Evolutionary conservation across 2,888 invertebrate species (phyloP), one percentile per base, ranked within the genome.

Genomic region (Stramonita haemastoma): DNA sequence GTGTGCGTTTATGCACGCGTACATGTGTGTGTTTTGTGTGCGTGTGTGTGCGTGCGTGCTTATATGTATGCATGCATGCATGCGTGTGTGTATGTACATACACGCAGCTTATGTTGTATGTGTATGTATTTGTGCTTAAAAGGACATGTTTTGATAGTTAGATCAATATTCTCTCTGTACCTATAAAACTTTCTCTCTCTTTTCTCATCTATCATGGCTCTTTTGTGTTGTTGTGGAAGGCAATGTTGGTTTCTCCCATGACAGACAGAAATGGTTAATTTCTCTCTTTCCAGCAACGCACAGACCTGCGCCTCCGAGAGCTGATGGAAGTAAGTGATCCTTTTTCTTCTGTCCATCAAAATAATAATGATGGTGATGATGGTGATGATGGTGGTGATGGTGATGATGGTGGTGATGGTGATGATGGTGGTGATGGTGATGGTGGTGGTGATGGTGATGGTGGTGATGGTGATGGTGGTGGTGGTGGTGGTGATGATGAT

Each of bases 251-350:
- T 46, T 46, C 46, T 46, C 8, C 4, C 46, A 46, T 46, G 46
- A 46, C 46, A 46, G 46, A 46, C 46, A 46, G 46, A 46, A 46
- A 46, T 46, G 2, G 46, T 46, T 2, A 83, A 46, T 83, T 19
- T 83, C 81, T 29, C 57, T 17, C 70, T 56, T 96, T 96, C 96
- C 95, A 97, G 97, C 97, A 98, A 96, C 97, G 98, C 93, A 98
- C 98, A 0, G 98, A 98, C 95, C 97, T 97, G 86, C 97, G 98
- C 93, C 97, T 98, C 0, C 97, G 98, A 86, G 98, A 98, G 92
- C 96, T 99, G 90, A 95, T 99, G 91, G 96, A 96, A 93, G 95
- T 96, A 92, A 90, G 92, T 90, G 29, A 57, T 60, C 15, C 15
- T 57, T 29, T 22, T 46, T 6, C n/a, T 83, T 46, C n/a, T 85